Base-by-base conservation (phyloP, 2,888 invertebrate species). In the Sinotaia quadrata region DNA sequence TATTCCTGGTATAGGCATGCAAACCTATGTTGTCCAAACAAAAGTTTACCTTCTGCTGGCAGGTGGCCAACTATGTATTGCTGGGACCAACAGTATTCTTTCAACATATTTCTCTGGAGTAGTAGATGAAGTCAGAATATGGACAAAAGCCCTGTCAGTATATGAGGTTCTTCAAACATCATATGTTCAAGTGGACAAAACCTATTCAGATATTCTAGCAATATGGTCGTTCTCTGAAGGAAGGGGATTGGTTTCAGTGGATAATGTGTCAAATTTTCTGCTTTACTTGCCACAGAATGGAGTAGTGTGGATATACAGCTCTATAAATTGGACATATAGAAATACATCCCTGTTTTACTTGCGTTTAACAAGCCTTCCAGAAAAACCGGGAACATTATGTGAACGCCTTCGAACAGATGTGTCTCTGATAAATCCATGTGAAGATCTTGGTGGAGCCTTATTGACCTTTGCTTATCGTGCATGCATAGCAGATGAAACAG, bases 111-210 rank as follows among this genome's bases (percentile, higher is more conserved):
- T 76, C 31, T 31, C 27, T 24, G 76, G 76, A 5, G 34, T 47
- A 7, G 54, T 75, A 24, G 74, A 78, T 58, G 75, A 77, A 56
- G 52, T 81, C 1, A 67, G 77, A 44, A 63, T 78, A 4, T 81
- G 80, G 78, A 71, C 74, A 37, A 66, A 63, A 33, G 62, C 68
- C 29, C 57, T 79, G 27, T 63, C 73, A 21, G 69, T 72, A 18
- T 72, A 74, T 51, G 54, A 70, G 15, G 57, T 69, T 0, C 49
- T 74, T 10, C 75, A 72, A 47, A 67, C 59, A 36, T 44, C 60
- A 4, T 27, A 31, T 33, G 52, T 62, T 12, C 44, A 47, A n/a
- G 56, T 75, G 24, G 44, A 65, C 34, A 57, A 27, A 18, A n/a
- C 34, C 8, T 75, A 66, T 37, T 4, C 54, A 27, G 57, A 41